Percentiles rank a stretch among this genome's conserved stretches.
These are phyloP conservation scores for Smithornis capensis DNA, from an alignment of 2,113 vertebrate genomes.

Conservation along the genomic window DNA sequence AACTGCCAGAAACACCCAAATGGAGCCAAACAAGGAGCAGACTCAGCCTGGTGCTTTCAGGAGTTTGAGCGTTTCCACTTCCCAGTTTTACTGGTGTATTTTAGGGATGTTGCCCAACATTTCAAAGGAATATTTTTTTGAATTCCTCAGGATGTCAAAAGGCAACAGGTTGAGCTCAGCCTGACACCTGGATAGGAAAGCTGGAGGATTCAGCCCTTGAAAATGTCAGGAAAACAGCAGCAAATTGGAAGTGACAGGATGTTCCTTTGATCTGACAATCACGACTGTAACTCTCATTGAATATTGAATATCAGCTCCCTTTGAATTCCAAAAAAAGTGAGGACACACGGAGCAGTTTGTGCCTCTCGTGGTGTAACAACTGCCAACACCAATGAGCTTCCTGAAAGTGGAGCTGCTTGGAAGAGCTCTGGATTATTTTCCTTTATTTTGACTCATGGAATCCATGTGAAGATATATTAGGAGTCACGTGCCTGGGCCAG, in stretches of 20 bases:
- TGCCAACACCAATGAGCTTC: not conserved
- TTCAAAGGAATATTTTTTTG: not conserved
- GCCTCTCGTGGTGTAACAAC: not conserved
- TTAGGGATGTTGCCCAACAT: not conserved
- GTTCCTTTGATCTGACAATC: constrained; percentile 22
- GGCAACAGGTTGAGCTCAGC: not conserved
- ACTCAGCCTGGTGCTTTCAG: not conserved
- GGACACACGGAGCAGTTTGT: not conserved
- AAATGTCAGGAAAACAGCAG: not conserved
- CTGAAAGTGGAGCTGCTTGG: not conserved
- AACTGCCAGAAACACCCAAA: not conserved
- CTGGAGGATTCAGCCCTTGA: not conserved
- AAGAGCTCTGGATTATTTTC: not conserved
- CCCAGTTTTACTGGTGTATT: not conserved
- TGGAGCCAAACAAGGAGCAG: not conserved
- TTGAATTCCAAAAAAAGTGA: not conserved
- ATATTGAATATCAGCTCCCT: not conserved
- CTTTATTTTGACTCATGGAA: not conserved
- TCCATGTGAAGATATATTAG: not conserved
- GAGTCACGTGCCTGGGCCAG: not conserved
- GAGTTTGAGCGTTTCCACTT: not conserved
- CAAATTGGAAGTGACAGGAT: not conserved
- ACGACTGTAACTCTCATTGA: not conserved
- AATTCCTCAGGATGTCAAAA: not conserved
- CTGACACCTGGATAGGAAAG: not conserved